These are phyloP conservation scores for Dromaius novaehollandiae DNA, from an alignment of 2,113 vertebrate species.

Conservation along the genomic window DNA sequence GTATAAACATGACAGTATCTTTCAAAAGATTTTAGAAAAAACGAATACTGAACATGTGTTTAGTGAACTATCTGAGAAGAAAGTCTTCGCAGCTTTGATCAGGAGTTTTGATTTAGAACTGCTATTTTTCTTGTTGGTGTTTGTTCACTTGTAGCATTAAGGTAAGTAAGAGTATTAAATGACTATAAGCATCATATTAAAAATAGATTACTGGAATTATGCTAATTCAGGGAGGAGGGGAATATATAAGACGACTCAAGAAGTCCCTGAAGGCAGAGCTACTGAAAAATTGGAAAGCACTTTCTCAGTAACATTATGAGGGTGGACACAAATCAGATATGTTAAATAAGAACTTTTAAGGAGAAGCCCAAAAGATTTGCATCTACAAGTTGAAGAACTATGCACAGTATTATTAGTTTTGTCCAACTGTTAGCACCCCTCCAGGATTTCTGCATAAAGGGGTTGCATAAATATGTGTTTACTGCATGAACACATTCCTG, in stretches of 20 bases:
- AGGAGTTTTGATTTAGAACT: not conserved
- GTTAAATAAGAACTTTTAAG: not conserved
- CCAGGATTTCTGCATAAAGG: not conserved
- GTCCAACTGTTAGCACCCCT: not conserved
- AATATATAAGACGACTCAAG: not conserved
- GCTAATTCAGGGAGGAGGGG: not conserved
- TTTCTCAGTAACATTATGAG: not conserved
- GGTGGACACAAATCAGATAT: not conserved
- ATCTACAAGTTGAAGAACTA: not conserved
- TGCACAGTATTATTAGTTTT: not conserved
- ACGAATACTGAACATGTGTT: not conserved
- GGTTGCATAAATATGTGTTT: not conserved
- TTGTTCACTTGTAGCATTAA: not conserved
- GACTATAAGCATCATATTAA: not conserved
- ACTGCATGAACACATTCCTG: not conserved
- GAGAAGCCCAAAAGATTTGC: not conserved
- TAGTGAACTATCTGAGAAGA: not conserved
- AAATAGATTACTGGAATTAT: not conserved
- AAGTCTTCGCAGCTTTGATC: not conserved
- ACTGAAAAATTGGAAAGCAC: not conserved
- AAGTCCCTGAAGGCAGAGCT: not conserved
- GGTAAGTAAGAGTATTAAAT: not conserved
- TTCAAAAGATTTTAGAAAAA: not conserved
- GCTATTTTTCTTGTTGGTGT: not conserved
- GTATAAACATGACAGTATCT: not conserved